These are phyloP conservation scores for Gymnopithys bicolor DNA, from an alignment of 2,797 vertebrate species.

Conservation along the genomic window DNA sequence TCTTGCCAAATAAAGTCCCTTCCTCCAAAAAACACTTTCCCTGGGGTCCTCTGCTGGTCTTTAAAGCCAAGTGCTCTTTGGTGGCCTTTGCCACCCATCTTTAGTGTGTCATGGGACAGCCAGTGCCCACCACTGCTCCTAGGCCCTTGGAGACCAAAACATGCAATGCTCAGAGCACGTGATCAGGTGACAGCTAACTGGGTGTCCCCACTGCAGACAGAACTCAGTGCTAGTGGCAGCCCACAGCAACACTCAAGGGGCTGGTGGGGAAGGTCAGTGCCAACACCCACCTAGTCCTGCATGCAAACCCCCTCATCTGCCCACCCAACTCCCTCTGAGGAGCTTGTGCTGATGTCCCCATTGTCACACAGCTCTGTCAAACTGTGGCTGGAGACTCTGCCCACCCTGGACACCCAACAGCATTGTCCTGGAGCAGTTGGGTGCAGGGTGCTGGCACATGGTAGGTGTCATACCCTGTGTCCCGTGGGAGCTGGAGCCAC, in stretches of 20 bases:
- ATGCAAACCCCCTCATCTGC: not conserved
- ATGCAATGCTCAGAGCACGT: accelerated
- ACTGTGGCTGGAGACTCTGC: not conserved
- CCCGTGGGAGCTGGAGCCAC: not conserved
- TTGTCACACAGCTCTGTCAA: not conserved
- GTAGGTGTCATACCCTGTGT: not conserved
- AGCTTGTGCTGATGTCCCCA: not conserved
- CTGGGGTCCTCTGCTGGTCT: conserved; percentile 10
- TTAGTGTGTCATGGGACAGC: not conserved
- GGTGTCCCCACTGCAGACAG: accelerated
- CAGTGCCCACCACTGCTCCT: accelerated
- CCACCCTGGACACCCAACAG: not conserved
- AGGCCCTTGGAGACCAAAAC: not conserved
- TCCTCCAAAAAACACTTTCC: not conserved
- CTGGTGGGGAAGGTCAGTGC: not conserved
- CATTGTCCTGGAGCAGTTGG: not conserved
- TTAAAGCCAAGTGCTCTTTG: not conserved
- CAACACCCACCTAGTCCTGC: not conserved
- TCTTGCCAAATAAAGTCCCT: conserved; percentile 22
- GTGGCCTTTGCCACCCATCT: not conserved
- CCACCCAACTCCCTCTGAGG: accelerated
- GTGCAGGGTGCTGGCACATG: not conserved
- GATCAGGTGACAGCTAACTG: not conserved
- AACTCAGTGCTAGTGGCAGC: not conserved
- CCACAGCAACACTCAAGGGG: not conserved